Evolutionary conservation across 30 jellyfish, hydroid and myxozoan species (phyloP).

Genomic region (Pelagia noctiluca): DNA sequence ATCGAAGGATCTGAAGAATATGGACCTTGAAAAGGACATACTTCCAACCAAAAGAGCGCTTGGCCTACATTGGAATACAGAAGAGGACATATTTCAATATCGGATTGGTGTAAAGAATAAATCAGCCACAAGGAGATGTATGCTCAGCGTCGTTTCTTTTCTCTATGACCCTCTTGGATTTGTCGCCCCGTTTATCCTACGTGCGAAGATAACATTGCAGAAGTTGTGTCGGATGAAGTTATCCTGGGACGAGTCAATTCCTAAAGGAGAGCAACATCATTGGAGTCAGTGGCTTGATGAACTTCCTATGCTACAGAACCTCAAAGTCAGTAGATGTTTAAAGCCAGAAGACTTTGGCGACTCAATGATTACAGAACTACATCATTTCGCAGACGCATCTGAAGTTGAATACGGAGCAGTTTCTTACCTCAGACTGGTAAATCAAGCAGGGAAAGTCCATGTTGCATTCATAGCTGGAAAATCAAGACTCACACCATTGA

Average conservation of each 20-base stretch:
- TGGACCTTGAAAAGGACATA: constrained; percentile 21
- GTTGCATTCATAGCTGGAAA: constrained; percentile 37
- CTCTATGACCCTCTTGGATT: constrained; percentile 77
- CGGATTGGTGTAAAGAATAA: constrained; percentile 21
- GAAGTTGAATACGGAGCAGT: constrained; percentile 40
- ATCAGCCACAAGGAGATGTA: constrained; percentile 60
- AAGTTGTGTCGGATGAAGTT: constrained; percentile 26
- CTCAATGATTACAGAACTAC: constrained; percentile 12
- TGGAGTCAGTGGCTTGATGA: constrained; percentile 62
- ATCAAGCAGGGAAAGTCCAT: constrained; percentile 8
- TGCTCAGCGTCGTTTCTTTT: constrained; percentile 26
- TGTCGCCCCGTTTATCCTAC: constrained; percentile 41
- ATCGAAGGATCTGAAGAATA: constrained; percentile 37
- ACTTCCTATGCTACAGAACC: constrained; percentile 11
- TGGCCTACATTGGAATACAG: constrained; percentile 64
- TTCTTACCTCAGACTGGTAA: constrained; percentile 27
- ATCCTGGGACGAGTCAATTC: constrained; percentile 51
- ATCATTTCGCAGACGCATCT: constrained; percentile 56
- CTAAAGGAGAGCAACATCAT: not conserved
- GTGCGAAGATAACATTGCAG: constrained; percentile 53
- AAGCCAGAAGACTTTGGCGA: constrained; percentile 32
- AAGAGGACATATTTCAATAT: constrained; percentile 38
- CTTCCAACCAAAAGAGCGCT: constrained; percentile 65
- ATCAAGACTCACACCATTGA: constrained; percentile 29
- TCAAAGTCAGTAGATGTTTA: too few relatives aligned